Evolutionary conservation across 2,888 invertebrate species (phyloP), one percentile per base, ranked within the genome.

Genomic region (Helleia helle): DNA sequence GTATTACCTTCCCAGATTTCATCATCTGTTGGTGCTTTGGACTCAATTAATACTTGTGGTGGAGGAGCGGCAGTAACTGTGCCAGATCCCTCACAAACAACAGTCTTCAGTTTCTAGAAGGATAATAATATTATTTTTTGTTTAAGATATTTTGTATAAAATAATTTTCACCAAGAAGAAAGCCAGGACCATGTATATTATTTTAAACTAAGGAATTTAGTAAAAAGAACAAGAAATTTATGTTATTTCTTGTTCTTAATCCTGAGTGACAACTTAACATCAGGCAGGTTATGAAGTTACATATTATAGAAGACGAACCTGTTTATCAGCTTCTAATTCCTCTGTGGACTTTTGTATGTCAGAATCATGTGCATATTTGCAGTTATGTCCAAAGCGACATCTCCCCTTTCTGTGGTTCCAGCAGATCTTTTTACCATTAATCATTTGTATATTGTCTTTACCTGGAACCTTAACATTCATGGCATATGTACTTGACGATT

Each of bases 331-430:
- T 51, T 88, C 87, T 18, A 89, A 65, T 58, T 90, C 88, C 38
- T 87, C 87, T 15, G 77, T 65, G 31, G 87, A 80, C 57, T 89
- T 88, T 62, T 91, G 91, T 47, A 95, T 79, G 66, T 96, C 95
- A 0, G 94, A 93, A 59, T 95, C 95, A 70, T 97, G 96, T 0
- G 95, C 95, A 71, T 91, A 97, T 55, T 93, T 93, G 69, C 97
- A 97, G 59, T 93, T 95, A 62, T 94, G 94, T 0, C 96, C 96
- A 74, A 95, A 96, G 38, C 94, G 87, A 67, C 97, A 97, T 18
- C 92, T 88, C 1, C 96, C 96, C 66, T 95, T 95, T 25, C 94
- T 87, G 66, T 95, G 95, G 74, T 95, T 96, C 94, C 95, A 96
- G 71, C 97, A 97, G 46, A 96, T 92, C 66, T 93, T 93, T 59